These are phyloP conservation scores for cat (Felis catus) DNA, from an alignment of 2,113 vertebrate species.

Conservation along the genomic window DNA sequence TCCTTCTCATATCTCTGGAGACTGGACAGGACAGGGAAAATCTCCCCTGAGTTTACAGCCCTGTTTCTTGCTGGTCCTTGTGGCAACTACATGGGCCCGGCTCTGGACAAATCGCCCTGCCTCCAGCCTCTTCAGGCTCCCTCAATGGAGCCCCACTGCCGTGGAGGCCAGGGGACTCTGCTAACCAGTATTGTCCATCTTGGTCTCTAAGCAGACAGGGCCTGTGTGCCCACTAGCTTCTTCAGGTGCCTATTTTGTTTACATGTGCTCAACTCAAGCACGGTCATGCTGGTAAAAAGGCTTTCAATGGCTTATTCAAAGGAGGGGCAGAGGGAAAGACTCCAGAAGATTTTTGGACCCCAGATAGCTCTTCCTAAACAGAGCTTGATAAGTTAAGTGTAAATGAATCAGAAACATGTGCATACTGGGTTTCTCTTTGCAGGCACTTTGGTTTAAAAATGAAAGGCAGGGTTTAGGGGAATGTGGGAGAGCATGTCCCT, in stretches of 20 bases:
- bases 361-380: constrained; percentile 59
- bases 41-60: neutral
- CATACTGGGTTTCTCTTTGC: constrained; percentile 9
- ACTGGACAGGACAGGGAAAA: neutral
- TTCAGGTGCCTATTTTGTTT: neutral
- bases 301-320: constrained; percentile 39
- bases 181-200: neutral
- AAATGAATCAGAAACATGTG: constrained; percentile 77
- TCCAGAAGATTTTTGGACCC: constrained; percentile 56
- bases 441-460: constrained; percentile 61
- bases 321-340: neutral
- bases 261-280: neutral
- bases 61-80: neutral
- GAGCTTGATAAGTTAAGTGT: constrained; percentile 71
- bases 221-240: neutral
- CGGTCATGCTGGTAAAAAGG: neutral
- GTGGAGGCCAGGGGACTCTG: neutral
- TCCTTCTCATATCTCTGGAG: neutral
- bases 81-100: no score
- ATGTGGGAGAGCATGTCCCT: neutral
- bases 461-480: constrained; percentile 13
- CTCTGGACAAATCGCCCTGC: neutral
- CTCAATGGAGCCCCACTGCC: neutral
- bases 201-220: neutral
- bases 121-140: neutral